These are phyloP conservation scores for Forbesichthys agassizii DNA, from an alignment of 2,113 vertebrate species.

Conservation along the genomic window DNA sequence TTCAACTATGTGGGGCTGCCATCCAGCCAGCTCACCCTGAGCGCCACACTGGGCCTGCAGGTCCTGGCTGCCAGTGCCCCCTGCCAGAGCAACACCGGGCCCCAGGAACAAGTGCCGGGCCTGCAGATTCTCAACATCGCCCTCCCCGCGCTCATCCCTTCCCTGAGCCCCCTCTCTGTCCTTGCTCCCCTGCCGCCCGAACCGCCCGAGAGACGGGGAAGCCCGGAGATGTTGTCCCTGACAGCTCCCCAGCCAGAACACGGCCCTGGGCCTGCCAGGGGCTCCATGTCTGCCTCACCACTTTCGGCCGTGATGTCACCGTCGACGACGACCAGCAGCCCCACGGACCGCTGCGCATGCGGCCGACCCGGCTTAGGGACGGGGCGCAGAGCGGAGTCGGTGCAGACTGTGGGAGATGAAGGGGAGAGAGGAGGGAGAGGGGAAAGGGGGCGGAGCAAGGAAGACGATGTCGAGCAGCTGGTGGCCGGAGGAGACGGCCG, in stretches of 20 bases:
- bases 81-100: conserved; percentile 75
- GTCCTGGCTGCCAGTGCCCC: conserved; percentile 81
- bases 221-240: conserved; percentile 51
- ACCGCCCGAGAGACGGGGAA: conserved; percentile 52
- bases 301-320: conserved; percentile 13
- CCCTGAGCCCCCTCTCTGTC: conserved; percentile 74
- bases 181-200: conserved; percentile 66
- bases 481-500: conserved; percentile 32
- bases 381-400: conserved; percentile 8
- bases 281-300: conserved; percentile 23
- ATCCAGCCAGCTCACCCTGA: conserved; percentile 84
- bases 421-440: conserved; percentile 23
- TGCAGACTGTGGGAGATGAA: conserved; percentile 35
- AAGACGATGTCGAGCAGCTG: conserved; percentile 17
- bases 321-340: conserved; percentile 30
- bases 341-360: conserved; percentile 30
- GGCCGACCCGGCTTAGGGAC: conserved; percentile 17
- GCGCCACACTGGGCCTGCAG: conserved; percentile 86
- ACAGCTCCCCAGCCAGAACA: conserved; percentile 26
- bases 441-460: conserved; percentile 11
- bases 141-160: conserved; percentile 87
- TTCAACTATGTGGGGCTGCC: conserved; percentile 88
- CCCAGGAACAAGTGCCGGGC: conserved; percentile 81
- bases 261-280: conserved; percentile 11
- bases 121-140: conserved; percentile 94